phyloP scores from a whole-genome alignment of 2,888 invertebrate genomes.

The Erebia palarica region DNA sequence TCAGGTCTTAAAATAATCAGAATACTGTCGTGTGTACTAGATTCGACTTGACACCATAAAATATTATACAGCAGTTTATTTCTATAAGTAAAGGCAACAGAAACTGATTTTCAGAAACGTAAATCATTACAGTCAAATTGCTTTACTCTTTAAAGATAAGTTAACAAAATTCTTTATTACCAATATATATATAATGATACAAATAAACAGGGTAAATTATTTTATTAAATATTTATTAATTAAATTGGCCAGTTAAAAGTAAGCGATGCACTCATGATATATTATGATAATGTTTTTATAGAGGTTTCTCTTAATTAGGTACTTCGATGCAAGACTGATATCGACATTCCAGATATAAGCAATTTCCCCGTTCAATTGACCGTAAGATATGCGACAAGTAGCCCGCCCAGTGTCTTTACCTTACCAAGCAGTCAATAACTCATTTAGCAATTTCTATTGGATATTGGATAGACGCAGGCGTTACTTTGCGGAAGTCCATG shows the following conservation, averaged over 20 bases:
- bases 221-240: no score
- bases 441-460: neutral
- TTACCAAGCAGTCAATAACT: neutral
- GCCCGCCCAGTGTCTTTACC: conserved; percentile 23
- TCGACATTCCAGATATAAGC: conserved; percentile 32
- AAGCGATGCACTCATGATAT: neutral
- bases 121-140: neutral
- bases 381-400: conserved; percentile 49
- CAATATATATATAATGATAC: neutral
- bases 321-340: conserved; percentile 32
- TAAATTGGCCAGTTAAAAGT: neutral
- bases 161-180: neutral
- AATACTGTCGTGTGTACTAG: conserved; percentile 54
- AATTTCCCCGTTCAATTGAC: conserved; percentile 49
- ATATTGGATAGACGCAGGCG: no score
- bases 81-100: neutral
- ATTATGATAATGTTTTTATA: neutral
- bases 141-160: neutral
- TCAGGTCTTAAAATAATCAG: conserved; percentile 60
- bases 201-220: neutral
- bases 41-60: conserved; percentile 23
- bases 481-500: no score
- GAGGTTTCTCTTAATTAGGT: conserved; percentile 38
- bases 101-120: neutral
- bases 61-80: conserved; percentile 22